Percentiles rank a stretch among this genome's conserved stretches.
Conservation (phyloP, 2,888 invertebrate genomes). For the Chorisops tibialis region DNA sequence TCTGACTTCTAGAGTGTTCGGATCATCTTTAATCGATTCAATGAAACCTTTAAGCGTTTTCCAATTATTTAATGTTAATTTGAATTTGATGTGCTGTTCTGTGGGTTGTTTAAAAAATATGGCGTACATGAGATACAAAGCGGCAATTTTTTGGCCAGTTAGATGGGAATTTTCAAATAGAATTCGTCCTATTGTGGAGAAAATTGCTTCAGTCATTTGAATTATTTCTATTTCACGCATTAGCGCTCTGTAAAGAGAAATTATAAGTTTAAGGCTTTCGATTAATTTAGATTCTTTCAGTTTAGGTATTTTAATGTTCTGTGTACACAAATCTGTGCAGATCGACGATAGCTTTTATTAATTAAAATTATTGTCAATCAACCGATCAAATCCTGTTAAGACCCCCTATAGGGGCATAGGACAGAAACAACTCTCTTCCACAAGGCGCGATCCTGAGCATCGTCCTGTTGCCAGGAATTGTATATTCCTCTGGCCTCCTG, state of each 20-base stretch:
- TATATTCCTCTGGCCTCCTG: no score
- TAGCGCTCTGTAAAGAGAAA: slow-evolving; percentile 15
- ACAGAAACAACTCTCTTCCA: no score
- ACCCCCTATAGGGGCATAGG: no score
- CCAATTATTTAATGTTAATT: slow-evolving; percentile 29
- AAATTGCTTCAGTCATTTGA: slow-evolving; percentile 25
- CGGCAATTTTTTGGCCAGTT: slow-evolving; percentile 14
- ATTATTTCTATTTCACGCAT: slow-evolving; percentile 24
- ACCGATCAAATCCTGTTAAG: no score
- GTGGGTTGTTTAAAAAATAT: slow-evolving; percentile 35
- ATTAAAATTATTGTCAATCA: no score
- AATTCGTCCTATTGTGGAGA: slow-evolving; percentile 14
- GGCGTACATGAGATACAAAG: slow-evolving; percentile 32
- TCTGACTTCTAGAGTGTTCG: slow-evolving; percentile 23
- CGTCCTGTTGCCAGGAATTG: no score
- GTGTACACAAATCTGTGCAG: no score
- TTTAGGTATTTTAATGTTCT: no score
- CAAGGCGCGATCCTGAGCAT: no score
- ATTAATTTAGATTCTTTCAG: not conserved
- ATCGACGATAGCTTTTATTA: no score
- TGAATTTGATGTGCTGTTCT: slow-evolving; percentile 30
- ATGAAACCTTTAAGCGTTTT: slow-evolving; percentile 24
- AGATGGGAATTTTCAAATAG: not conserved
- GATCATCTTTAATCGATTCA: slow-evolving; percentile 11
- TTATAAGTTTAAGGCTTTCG: not conserved